These are phyloP conservation scores for Aelia acuminata DNA, from an alignment of 2,888 invertebrate species.

Conservation along the genomic window DNA sequence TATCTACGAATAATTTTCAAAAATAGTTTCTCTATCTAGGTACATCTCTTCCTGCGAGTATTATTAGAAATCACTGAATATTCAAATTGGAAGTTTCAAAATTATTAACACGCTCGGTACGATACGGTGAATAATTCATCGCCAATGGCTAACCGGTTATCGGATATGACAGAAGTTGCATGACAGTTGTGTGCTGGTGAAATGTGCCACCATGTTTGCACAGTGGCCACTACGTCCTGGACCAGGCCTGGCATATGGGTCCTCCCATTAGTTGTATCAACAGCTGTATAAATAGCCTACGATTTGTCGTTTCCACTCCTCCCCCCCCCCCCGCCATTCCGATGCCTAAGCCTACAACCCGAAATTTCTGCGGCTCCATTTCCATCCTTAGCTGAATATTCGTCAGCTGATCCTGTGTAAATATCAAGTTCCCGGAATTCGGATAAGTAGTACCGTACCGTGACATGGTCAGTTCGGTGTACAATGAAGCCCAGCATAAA, in stretches of 20 bases:
- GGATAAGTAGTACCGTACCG: neutral
- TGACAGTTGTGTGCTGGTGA: conserved; percentile 39
- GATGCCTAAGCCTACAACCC: conserved; percentile 2
- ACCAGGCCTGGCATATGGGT: neutral
- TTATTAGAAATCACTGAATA: neutral
- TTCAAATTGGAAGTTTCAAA: neutral
- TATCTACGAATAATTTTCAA: no score
- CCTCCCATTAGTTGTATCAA: conserved; percentile 42
- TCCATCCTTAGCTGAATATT: neutral
- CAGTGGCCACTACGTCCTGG: neutral
- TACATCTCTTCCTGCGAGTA: no score
- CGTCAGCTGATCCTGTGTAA: neutral
- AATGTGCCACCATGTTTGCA: conserved; percentile 35
- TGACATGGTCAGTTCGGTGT: neutral
- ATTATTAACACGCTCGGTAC: neutral
- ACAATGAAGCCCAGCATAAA: no score
- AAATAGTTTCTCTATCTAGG: no score
- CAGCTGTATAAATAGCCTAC: conserved; percentile 44
- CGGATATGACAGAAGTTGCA: conserved; percentile 31
- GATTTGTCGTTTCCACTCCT: neutral
- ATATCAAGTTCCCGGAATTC: neutral
- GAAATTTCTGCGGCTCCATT: neutral
- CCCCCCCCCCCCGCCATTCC: no score
- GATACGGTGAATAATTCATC: conserved; percentile 1
- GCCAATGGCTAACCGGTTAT: neutral